phyloP scores from a whole-genome alignment of 2,113 vertebrate species.

The Lepus europaeus region DNA sequence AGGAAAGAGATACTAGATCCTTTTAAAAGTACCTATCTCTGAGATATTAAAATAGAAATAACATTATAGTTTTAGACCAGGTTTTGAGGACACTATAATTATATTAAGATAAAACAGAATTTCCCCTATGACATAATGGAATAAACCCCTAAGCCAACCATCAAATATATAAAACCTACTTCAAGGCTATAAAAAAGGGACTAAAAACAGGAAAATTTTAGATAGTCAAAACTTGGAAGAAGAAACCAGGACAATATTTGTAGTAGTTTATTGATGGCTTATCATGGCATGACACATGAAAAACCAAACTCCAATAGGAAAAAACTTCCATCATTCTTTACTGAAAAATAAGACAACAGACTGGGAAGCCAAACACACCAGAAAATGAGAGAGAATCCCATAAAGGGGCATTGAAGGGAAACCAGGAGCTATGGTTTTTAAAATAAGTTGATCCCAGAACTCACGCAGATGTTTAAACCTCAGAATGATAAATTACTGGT shows the following conservation, averaged over 20 bases:
- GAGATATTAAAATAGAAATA: conserved; percentile 13
- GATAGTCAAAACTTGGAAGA: not conserved
- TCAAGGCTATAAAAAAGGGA: not conserved
- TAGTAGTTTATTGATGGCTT: not conserved
- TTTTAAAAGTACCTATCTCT: conserved; percentile 3
- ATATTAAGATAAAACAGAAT: not conserved
- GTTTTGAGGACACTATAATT: not conserved
- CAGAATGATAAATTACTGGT: no score
- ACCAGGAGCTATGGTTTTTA: no score
- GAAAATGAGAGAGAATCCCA: not conserved
- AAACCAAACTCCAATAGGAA: conserved; percentile 4
- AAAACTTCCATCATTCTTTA: not conserved
- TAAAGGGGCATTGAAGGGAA: no score
- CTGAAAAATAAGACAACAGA: not conserved
- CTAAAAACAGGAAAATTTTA: conserved; percentile 25
- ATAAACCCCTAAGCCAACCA: not conserved
- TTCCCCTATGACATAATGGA: not conserved
- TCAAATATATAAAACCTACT: not conserved
- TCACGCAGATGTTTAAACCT: no score
- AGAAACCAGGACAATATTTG: not conserved
- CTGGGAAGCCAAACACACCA: not conserved
- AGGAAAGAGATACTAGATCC: not conserved
- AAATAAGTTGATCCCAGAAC: no score
- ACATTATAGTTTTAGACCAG: not conserved
- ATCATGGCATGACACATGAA: not conserved